Conservation (phyloP, 2,888 invertebrate species). For the Melitaea athalia region DNA sequence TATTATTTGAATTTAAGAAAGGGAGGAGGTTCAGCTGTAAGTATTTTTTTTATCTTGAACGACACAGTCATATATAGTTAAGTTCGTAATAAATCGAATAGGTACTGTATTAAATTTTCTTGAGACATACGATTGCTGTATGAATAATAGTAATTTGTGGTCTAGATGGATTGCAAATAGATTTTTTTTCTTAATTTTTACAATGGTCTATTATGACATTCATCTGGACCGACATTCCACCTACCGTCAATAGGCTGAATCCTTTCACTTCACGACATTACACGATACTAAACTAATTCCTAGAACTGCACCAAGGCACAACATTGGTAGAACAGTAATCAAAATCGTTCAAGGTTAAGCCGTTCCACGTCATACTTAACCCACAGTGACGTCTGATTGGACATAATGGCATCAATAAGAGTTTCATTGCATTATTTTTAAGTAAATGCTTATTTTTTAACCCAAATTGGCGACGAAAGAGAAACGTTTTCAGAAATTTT, state of each 20-base stretch:
- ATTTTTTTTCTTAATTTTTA: conserved; percentile 20
- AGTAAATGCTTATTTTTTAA: neutral
- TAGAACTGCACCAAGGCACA: conserved; percentile 47
- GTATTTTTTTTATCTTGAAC: too few species aligned
- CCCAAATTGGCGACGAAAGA: too few species aligned
- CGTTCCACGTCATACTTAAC: conserved; percentile 21
- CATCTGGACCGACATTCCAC: conserved; percentile 56
- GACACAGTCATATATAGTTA: too few species aligned
- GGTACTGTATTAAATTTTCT: too few species aligned
- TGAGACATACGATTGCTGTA: too few species aligned
- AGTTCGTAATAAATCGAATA: too few species aligned
- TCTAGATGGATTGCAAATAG: too few species aligned
- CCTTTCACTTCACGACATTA: conserved; percentile 68
- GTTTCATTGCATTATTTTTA: neutral
- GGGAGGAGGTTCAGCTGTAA: too few species aligned
- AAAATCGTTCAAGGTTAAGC: conserved; percentile 39
- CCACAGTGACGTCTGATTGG: conserved; percentile 17
- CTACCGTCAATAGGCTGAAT: conserved; percentile 44
- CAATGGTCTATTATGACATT: conserved; percentile 15
- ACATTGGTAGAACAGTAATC: conserved; percentile 31
- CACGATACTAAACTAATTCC: conserved; percentile 55
- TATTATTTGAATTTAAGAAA: neutral
- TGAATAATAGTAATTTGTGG: too few species aligned
- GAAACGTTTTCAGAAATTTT: too few species aligned
- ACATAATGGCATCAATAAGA: neutral